Evolutionary conservation across 92 coral and sea anemone genomes (phyloP).

Genomic region (Paramuricea clavata): DNA sequence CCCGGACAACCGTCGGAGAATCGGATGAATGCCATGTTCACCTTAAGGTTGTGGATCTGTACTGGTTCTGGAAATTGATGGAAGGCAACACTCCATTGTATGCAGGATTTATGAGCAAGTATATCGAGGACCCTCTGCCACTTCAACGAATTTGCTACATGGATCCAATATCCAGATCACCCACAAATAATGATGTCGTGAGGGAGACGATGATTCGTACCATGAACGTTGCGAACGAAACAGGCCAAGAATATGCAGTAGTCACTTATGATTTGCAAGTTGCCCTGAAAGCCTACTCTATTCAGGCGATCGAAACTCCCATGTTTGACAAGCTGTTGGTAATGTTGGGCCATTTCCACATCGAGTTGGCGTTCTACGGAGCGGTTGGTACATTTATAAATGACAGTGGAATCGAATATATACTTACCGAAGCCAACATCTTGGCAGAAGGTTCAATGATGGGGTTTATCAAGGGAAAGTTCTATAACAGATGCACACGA

Average conservation of each 20-base stretch:
- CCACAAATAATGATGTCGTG: constrained; percentile 15
- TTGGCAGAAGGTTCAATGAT: neutral
- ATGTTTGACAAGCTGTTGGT: constrained; percentile 9
- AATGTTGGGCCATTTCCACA: constrained; percentile 6
- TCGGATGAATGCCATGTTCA: neutral
- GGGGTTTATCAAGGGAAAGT: constrained; percentile 4
- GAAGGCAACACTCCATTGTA: constrained; percentile 17
- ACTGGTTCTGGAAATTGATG: constrained; percentile 1
- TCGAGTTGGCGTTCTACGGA: constrained; percentile 6
- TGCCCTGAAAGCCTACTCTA: constrained; percentile 7
- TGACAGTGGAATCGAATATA: constrained; percentile 1
- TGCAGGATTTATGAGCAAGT: constrained; percentile 14
- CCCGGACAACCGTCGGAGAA: neutral
- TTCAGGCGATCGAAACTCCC: constrained; percentile 7
- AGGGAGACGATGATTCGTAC: constrained; percentile 24
- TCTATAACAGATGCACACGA: constrained; percentile 19
- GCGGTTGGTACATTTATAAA: constrained; percentile 5
- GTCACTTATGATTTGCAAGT: constrained; percentile 12
- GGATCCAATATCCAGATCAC: constrained; percentile 20
- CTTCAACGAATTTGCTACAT: constrained; percentile 15
- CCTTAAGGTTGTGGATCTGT: neutral
- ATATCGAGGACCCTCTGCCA: constrained; percentile 19
- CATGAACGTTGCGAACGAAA: constrained; percentile 1
- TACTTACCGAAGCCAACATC: constrained; percentile 2
- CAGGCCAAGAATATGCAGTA: constrained; percentile 9